These are phyloP conservation scores for Erythrocercus mccallii DNA, from an alignment of 2,113 vertebrate genomes.

Conservation along the genomic window DNA sequence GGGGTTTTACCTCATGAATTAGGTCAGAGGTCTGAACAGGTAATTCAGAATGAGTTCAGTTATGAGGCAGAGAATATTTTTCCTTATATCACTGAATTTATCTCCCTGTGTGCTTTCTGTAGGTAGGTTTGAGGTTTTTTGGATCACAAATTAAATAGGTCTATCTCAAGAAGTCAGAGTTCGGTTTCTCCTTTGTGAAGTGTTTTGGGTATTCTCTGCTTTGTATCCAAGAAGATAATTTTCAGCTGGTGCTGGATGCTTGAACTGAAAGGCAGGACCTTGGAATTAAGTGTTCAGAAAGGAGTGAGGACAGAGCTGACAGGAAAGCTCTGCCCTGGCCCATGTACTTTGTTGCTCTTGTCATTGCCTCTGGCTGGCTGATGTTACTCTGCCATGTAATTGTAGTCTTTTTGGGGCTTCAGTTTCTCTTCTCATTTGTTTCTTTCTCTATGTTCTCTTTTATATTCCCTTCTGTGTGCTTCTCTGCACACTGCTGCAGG, in stretches of 20 bases:
- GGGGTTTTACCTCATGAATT: background rate
- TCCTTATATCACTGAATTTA: background rate
- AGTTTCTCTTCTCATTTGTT: background rate
- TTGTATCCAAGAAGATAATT: background rate
- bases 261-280: background rate
- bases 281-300: background rate
- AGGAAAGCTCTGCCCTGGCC: background rate
- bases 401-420: background rate
- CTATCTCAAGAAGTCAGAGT: background rate
- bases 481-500: background rate
- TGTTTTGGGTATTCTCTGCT: background rate
- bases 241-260: background rate
- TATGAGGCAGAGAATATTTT: background rate
- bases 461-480: background rate
- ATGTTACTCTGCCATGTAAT: fast-evolving
- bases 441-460: background rate
- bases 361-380: background rate
- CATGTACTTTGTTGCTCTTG: fast-evolving
- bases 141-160: background rate
- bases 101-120: background rate
- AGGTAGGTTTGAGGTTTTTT: background rate
- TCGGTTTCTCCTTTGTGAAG: background rate
- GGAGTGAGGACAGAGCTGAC: background rate
- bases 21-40: background rate
- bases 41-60: background rate